A percentile compares a stretch with the other conserved stretches of the same genome.
Evolutionary conservation across 2,113 vertebrate species (phyloP).

Genomic region (Epinephelus moara): DNA sequence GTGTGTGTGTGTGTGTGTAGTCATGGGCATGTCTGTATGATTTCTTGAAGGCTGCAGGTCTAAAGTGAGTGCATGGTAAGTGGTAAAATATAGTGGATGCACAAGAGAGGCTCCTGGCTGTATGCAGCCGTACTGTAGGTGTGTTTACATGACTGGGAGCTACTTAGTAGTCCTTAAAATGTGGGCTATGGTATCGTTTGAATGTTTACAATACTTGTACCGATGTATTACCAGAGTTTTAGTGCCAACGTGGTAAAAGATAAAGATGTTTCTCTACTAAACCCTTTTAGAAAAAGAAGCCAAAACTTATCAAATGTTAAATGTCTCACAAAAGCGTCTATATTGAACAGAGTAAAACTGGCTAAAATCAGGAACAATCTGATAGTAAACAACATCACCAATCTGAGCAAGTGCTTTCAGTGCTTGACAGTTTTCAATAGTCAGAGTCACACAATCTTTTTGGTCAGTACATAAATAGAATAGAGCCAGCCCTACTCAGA

Average conservation of each 20-base stretch:
- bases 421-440: not conserved
- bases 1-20: conserved; percentile 3
- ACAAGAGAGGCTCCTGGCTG: not conserved
- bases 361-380: not conserved
- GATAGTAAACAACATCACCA: not conserved
- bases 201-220: not conserved
- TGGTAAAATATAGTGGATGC: not conserved
- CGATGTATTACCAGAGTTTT: not conserved
- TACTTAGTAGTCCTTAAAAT: not conserved
- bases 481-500: not conserved
- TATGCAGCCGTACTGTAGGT: not conserved
- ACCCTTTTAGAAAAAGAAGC: not conserved
- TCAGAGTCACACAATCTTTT: not conserved
- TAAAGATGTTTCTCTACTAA: not conserved
- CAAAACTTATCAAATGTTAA: not conserved
- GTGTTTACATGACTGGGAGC: not conserved
- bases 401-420: not conserved
- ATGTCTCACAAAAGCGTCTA: not conserved
- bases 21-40: not conserved
- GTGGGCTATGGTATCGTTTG: not conserved
- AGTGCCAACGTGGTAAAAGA: not conserved
- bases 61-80: not conserved
- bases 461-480: not conserved
- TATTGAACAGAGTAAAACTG: not conserved
- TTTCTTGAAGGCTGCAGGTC: not conserved